Conservation (phyloP, 2,113 vertebrate species). For the Cephalopterus ornatus region DNA sequence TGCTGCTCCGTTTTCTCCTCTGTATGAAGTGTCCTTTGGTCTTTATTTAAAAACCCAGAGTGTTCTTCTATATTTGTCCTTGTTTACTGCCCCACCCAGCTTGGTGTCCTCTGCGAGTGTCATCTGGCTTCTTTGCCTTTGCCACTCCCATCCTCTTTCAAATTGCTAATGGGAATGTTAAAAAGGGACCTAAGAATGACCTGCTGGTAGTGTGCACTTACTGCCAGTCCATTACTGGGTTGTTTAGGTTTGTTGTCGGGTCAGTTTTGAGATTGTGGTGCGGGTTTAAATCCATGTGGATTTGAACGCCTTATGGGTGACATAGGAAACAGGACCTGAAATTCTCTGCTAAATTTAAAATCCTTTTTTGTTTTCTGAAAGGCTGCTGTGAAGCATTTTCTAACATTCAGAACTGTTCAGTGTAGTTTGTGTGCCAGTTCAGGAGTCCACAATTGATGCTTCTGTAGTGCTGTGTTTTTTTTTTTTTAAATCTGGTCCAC, state of each 20-base stretch:
- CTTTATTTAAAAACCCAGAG: neutral
- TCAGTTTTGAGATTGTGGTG: neutral
- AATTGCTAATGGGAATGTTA: slow-evolving; percentile 13
- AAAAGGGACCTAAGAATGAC: neutral
- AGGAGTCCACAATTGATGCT: neutral
- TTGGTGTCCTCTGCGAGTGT: slow-evolving; percentile 31
- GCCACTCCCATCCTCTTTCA: slow-evolving; percentile 50
- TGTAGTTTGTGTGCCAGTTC: neutral
- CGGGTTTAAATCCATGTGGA: neutral
- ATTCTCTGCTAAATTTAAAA: neutral
- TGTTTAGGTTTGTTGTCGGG: neutral
- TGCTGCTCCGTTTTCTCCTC: neutral
- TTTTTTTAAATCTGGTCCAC: rapidly evolving
- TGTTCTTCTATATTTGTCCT: neutral
- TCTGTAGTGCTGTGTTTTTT: neutral
- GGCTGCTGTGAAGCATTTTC: neutral
- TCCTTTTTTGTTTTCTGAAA: neutral
- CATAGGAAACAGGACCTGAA: neutral
- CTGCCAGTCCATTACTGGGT: neutral
- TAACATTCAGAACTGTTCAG: neutral
- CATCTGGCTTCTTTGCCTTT: slow-evolving; percentile 4
- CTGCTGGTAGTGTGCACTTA: neutral
- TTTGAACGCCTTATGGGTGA: neutral
- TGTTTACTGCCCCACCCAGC: slow-evolving; percentile 32
- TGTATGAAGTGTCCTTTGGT: neutral